phyloP scores from a whole-genome alignment of 2,888 invertebrate species.

The Caenorhabditis virilis region DNA sequence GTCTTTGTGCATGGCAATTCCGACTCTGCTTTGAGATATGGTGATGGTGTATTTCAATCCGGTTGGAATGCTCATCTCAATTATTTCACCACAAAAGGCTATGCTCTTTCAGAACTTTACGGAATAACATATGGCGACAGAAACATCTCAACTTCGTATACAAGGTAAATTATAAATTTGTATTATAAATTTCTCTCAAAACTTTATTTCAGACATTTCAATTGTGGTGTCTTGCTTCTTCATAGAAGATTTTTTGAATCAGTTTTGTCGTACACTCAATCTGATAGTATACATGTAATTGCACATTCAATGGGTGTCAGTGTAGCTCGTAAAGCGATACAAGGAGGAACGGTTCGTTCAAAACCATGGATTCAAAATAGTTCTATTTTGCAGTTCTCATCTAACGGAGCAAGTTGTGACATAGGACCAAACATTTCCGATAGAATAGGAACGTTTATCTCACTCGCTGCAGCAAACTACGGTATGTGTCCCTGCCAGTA shows the following conservation, averaged over 20 bases:
- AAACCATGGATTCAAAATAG: background rate
- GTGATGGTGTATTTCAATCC: slow-evolving; percentile 33
- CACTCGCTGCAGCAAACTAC: slow-evolving; percentile 52
- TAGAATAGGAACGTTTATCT: slow-evolving; percentile 44
- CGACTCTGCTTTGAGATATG: slow-evolving; percentile 57
- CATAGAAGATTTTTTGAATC: slow-evolving; percentile 47
- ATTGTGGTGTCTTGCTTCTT: slow-evolving; percentile 26
- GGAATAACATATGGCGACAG: slow-evolving; percentile 64
- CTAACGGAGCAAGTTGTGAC: slow-evolving; percentile 34
- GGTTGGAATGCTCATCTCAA: slow-evolving; percentile 55
- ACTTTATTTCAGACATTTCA: slow-evolving; percentile 23
- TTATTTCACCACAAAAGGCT: slow-evolving; percentile 44
- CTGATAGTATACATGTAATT: slow-evolving; percentile 42
- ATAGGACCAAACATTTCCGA: slow-evolving; percentile 39
- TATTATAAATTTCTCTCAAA: background rate
- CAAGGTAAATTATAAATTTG: slow-evolving; percentile 15
- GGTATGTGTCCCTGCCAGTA: slow-evolving; percentile 55
- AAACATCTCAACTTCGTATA: slow-evolving; percentile 42
- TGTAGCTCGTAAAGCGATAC: slow-evolving; percentile 44
- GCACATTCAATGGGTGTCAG: slow-evolving; percentile 60
- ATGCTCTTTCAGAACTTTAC: slow-evolving; percentile 54
- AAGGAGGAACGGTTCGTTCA: slow-evolving; percentile 45
- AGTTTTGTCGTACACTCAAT: slow-evolving; percentile 49
- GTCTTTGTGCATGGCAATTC: slow-evolving; percentile 66
- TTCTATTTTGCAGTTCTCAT: slow-evolving; percentile 21